phyloP scores from a whole-genome alignment of 92 coral and sea anemone genomes.

The Porites lobata region DNA sequence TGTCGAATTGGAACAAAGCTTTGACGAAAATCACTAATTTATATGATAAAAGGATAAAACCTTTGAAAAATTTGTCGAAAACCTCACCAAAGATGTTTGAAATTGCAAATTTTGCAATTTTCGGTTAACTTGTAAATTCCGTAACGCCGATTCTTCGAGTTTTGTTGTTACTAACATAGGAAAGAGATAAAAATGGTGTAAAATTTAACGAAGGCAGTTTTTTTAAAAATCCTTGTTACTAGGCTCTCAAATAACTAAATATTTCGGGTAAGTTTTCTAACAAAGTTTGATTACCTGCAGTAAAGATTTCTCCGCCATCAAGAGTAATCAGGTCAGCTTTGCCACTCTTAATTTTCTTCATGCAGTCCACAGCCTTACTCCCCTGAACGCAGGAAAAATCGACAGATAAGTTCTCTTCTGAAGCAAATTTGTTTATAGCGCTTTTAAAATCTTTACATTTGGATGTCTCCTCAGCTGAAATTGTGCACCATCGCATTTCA shows the following conservation, averaged over 20 bases:
- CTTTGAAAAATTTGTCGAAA: too few relatives aligned
- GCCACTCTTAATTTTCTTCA: slow-evolving; percentile 34
- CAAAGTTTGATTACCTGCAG: slow-evolving; percentile 34
- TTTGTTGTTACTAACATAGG: too few relatives aligned
- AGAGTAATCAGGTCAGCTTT: slow-evolving; percentile 60
- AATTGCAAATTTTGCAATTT: too few relatives aligned
- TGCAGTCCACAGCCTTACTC: slow-evolving; percentile 19
- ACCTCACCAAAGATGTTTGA: too few relatives aligned
- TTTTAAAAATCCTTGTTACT: too few relatives aligned
- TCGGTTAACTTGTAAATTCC: too few relatives aligned
- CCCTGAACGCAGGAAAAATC: not conserved
- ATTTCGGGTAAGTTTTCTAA: not conserved
- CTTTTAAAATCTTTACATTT: not conserved
- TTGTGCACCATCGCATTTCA: slow-evolving; percentile 29
- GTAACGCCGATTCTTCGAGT: too few relatives aligned
- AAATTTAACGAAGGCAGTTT: too few relatives aligned
- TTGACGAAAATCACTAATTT: too few relatives aligned
- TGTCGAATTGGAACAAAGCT: too few relatives aligned
- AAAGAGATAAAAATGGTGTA: not conserved
- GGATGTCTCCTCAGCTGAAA: not conserved
- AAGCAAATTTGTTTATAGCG: not conserved
- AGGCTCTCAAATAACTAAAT: not conserved
- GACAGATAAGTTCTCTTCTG: not conserved
- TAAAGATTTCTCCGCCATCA: slow-evolving; percentile 42
- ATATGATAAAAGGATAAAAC: too few relatives aligned